Evolutionary conservation across 2,113 vertebrate species (phyloP).

Genomic region (Crotalus helleri): DNA sequence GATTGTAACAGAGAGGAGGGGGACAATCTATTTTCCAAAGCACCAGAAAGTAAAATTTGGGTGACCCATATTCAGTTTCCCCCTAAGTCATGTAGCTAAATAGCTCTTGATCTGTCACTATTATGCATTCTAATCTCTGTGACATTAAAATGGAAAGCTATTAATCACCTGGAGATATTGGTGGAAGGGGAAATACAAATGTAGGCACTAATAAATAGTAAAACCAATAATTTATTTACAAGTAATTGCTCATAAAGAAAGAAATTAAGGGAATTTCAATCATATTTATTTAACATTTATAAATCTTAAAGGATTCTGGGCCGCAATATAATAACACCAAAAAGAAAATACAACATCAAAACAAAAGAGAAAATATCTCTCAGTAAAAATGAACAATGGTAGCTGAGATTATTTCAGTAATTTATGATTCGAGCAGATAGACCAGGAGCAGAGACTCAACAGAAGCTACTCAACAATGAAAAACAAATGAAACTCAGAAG

Average conservation of each 20-base stretch:
- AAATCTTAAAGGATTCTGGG: neutral
- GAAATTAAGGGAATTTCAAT: conserved; percentile 32
- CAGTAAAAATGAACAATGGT: neutral
- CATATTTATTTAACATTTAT: conserved; percentile 25
- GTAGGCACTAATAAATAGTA: neutral
- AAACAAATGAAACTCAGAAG: neutral
- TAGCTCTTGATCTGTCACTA: neutral
- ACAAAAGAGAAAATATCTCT: neutral
- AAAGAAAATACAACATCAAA: neutral
- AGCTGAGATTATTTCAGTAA: neutral
- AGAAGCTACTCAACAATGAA: neutral
- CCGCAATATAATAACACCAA: neutral
- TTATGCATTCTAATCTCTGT: neutral
- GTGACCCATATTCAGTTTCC: neutral
- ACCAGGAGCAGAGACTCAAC: neutral
- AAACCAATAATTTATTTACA: neutral
- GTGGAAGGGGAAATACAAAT: neutral
- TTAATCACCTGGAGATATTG: neutral
- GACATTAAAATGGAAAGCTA: neutral
- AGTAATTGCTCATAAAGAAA: neutral
- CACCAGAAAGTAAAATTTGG: neutral
- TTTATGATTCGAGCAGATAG: neutral
- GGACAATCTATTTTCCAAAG: too few species aligned
- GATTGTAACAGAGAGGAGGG: too few species aligned
- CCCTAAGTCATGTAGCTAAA: neutral